phyloP scores from a whole-genome alignment of 2,888 invertebrate species.

The Lasioglossum morio region DNA sequence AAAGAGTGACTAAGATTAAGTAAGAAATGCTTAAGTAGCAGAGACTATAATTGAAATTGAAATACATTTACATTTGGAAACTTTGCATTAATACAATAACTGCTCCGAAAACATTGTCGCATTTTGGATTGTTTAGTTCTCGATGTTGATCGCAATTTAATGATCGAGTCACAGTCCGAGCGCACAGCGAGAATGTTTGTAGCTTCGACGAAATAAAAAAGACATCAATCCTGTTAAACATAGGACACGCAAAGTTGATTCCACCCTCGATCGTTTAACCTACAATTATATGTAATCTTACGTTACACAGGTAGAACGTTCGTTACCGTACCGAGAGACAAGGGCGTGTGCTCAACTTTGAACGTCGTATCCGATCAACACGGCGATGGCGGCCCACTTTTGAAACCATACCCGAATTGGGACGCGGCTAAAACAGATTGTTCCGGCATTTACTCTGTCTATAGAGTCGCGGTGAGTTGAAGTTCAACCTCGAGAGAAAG shows the following conservation, averaged over 20 bases:
- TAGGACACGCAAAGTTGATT: no score
- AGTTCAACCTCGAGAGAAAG: conserved; percentile 78
- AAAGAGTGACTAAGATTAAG: no score
- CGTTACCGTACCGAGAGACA: conserved; percentile 88
- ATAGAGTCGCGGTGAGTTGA: conserved; percentile 89
- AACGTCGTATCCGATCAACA: conserved; percentile 86
- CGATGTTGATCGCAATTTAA: not conserved
- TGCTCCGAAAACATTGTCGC: not conserved
- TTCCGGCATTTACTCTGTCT: conserved; percentile 90
- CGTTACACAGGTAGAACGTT: conserved; percentile 86
- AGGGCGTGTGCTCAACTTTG: conserved; percentile 89
- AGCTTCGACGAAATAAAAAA: no score
- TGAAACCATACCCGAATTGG: conserved; percentile 89
- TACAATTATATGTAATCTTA: no score
- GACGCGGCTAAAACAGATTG: conserved; percentile 87
- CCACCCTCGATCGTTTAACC: no score
- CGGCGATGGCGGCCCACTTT: conserved; percentile 84
- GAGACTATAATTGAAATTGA: no score
- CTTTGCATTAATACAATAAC: not conserved
- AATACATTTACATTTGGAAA: not conserved
- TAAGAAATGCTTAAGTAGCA: no score
- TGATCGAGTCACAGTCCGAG: no score
- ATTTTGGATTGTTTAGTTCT: not conserved
- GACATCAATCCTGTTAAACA: no score
- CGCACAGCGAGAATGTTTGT: no score